Evolutionary conservation across 2,113 vertebrate genomes (phyloP).

Genomic region (Bubo bubo): DNA sequence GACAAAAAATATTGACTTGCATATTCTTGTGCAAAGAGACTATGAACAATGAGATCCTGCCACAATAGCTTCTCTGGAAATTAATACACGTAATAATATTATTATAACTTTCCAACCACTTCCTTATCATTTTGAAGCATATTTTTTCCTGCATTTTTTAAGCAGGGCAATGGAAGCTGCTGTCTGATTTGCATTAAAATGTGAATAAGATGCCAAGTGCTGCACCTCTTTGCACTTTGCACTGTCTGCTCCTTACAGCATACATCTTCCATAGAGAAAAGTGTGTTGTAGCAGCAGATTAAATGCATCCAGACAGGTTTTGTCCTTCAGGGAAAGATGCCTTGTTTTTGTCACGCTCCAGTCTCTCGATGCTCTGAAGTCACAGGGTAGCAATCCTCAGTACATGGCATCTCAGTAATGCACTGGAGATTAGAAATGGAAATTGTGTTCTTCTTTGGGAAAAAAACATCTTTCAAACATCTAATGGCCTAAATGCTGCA

Average conservation of each 20-base stretch:
- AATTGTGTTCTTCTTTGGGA: background rate
- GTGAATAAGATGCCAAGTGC: background rate
- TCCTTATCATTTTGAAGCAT: background rate
- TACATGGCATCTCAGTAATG: background rate
- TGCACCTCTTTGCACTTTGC: background rate
- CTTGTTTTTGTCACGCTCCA: background rate
- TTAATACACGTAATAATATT: background rate
- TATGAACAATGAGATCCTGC: background rate
- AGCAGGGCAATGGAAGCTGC: background rate
- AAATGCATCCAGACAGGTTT: background rate
- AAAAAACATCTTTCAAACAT: background rate
- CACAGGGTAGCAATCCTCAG: background rate
- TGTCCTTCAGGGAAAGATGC: background rate
- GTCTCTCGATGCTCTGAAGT: background rate
- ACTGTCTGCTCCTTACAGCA: background rate
- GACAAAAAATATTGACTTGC: background rate
- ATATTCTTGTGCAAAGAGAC: background rate
- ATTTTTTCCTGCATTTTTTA: background rate
- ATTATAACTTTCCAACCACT: background rate
- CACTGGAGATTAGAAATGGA: background rate
- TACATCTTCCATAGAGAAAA: background rate
- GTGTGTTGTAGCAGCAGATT: background rate
- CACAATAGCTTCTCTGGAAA: background rate
- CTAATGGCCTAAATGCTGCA: background rate
- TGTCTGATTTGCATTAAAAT: background rate